Evolutionary conservation across 2,888 invertebrate genomes (phyloP).

Genomic region (Drosophila anomalata): DNA sequence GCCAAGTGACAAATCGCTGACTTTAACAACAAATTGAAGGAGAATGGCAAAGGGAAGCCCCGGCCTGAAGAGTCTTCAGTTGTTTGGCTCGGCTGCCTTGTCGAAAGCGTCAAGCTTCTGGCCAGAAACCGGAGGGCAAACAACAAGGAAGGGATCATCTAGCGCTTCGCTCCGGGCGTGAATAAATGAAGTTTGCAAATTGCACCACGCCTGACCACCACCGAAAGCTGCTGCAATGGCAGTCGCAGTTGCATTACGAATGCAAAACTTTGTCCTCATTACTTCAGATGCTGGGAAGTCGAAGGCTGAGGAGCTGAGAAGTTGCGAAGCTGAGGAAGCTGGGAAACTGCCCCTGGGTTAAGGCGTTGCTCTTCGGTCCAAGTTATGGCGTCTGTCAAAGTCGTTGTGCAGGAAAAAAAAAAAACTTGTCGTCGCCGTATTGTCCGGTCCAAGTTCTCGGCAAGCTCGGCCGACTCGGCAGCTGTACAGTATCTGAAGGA

Average conservation of each 20-base stretch:
- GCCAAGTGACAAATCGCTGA: constrained; percentile 67
- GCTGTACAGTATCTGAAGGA: constrained; percentile 66
- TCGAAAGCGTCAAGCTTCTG: constrained; percentile 74
- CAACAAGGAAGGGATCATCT: constrained; percentile 56
- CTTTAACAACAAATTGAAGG: constrained; percentile 22
- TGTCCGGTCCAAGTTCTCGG: constrained; percentile 66
- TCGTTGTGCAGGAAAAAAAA: constrained; percentile 62
- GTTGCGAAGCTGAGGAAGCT: background rate
- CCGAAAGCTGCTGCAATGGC: constrained; percentile 46
- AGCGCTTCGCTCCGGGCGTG: constrained; percentile 72
- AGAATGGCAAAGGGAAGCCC: constrained; percentile 5
- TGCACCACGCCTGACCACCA: constrained; percentile 79
- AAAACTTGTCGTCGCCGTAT: constrained; percentile 55
- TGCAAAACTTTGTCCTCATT: constrained; percentile 80
- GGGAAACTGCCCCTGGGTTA: constrained; percentile 59
- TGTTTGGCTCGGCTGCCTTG: constrained; percentile 57
- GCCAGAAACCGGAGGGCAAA: constrained; percentile 57
- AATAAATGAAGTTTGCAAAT: constrained; percentile 80
- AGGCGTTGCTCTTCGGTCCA: constrained; percentile 73
- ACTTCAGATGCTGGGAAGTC: constrained; percentile 50
- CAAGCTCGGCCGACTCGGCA: constrained; percentile 24
- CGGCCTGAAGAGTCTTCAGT: constrained; percentile 35
- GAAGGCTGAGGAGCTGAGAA: constrained; percentile 1
- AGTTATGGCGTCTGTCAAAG: constrained; percentile 80
- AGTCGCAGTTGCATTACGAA: constrained; percentile 62